Evolutionary conservation across 2,113 vertebrate species (phyloP).

Genomic region (Neogale vison): DNA sequence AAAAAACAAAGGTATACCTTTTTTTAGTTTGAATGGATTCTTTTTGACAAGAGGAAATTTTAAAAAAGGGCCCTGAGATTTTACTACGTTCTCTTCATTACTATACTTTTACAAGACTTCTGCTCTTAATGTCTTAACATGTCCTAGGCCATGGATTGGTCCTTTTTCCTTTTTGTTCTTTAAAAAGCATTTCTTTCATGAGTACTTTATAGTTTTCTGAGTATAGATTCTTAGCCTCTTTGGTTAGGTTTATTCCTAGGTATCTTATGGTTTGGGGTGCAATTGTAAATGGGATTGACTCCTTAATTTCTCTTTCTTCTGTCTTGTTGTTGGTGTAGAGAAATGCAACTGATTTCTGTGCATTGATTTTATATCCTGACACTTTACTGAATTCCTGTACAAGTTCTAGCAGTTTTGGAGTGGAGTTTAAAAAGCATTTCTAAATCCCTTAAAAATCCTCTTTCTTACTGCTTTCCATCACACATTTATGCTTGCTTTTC

Average conservation of each 20-base stretch:
- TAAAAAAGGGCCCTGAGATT: neutral
- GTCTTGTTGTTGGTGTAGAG: too few species aligned
- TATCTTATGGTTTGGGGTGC: too few species aligned
- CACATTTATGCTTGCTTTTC: neutral
- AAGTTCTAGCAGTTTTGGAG: too few species aligned
- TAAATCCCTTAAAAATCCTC: neutral
- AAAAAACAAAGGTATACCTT: neutral
- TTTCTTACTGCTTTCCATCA: neutral
- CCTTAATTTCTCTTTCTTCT: too few species aligned
- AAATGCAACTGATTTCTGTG: too few species aligned
- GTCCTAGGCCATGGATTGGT: neutral
- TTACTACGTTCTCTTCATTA: neutral
- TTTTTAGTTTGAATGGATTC: slow-evolving; percentile 22
- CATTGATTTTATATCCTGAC: too few species aligned
- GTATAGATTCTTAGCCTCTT: too few species aligned
- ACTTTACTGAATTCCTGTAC: too few species aligned
- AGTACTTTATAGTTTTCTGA: too few species aligned
- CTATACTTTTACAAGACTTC: neutral
- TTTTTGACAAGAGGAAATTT: neutral
- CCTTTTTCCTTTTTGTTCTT: neutral
- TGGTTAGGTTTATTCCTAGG: too few species aligned
- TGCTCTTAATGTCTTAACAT: neutral
- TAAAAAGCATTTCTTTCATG: neutral
- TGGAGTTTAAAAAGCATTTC: slow-evolving; percentile 15
- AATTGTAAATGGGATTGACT: too few species aligned